Base-by-base conservation (phyloP, 2,797 vertebrate genomes). In the Odontamblyopus rebecca region DNA sequence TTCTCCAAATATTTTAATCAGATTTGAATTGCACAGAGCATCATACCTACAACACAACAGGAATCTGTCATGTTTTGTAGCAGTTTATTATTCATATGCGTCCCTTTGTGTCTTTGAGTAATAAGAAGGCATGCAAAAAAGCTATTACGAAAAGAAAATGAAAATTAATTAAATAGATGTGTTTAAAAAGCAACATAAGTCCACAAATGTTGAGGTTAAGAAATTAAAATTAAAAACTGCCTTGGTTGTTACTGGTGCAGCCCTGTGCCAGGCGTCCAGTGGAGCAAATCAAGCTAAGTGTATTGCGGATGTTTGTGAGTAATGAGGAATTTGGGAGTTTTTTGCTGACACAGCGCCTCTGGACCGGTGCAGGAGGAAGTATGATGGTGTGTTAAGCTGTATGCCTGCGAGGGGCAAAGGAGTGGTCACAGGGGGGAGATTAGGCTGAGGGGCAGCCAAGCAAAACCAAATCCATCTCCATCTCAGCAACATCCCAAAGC, bases 401-500 rank as follows among this genome's bases (percentile, higher is more conserved):
- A 77, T 77, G 85, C 77, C 80, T 82, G 70, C 32, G 61, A 78
- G 80, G 78, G 82, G 86, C 73, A 60, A 57, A 62, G 67, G 83
- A 86, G 77, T 75, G 88, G 90, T 89, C 90, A 91, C 88, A 87
- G 83, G 86, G 88, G 89, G 87, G 87, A 89, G 89, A 93, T 92
- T 90, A 91, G 89, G 87, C 86, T 87, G 89, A 88, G 88, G 90
- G 88, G 85, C 83, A 85, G 86, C 38, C 78, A 73, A 88, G 89
- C 79, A 89, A 91, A 91, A 89, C 83, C 82, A 90, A 93, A 92
- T 91, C 86, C 90, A 90, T 91, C 90, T 92, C 88, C 90, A 91
- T 92, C 90, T 89, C 88, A 85, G 90, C 91, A 90, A 91, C 89
- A 91, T 92, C 88, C 89, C 88, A 90, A 93, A 92, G 89, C 89